A percentile compares a stretch with the other conserved stretches of the same genome.
phyloP scores from a whole-genome alignment of 2,797 vertebrate species.

The Taeniopygia guttata region DNA sequence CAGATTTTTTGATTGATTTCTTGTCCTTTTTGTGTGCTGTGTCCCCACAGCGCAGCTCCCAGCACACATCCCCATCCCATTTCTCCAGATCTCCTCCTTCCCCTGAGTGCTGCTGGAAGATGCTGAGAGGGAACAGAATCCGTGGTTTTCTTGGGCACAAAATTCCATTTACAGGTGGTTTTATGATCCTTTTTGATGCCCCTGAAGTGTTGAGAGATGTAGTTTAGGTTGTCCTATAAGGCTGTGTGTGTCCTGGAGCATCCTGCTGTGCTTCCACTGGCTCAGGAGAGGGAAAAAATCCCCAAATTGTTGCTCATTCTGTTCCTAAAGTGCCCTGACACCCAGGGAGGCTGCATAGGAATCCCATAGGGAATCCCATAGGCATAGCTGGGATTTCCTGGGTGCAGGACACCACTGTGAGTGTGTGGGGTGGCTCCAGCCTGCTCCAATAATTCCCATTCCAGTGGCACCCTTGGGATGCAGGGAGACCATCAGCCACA shows the following conservation, averaged over 20 bases:
- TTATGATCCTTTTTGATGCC: rapidly evolving
- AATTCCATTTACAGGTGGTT: rapidly evolving
- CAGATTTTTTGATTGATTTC: rapidly evolving
- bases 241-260: background rate
- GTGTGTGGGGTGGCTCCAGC: background rate
- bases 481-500: background rate
- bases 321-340: background rate
- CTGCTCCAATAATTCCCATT: background rate
- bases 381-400: background rate
- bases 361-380: background rate
- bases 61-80: background rate
- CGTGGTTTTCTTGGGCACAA: background rate
- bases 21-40: background rate
- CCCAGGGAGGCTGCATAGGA: rapidly evolving
- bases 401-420: background rate
- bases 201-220: rapidly evolving
- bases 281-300: rapidly evolving
- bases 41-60: background rate
- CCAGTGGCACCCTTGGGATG: background rate
- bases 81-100: background rate
- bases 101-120: background rate
- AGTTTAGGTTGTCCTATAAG: rapidly evolving
- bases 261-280: background rate
- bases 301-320: background rate
- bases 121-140: background rate